Percentiles rank a stretch among this genome's conserved stretches.
Evolutionary conservation across 2,113 vertebrate genomes (phyloP).

Genomic region (Emydura subglobosa): DNA sequence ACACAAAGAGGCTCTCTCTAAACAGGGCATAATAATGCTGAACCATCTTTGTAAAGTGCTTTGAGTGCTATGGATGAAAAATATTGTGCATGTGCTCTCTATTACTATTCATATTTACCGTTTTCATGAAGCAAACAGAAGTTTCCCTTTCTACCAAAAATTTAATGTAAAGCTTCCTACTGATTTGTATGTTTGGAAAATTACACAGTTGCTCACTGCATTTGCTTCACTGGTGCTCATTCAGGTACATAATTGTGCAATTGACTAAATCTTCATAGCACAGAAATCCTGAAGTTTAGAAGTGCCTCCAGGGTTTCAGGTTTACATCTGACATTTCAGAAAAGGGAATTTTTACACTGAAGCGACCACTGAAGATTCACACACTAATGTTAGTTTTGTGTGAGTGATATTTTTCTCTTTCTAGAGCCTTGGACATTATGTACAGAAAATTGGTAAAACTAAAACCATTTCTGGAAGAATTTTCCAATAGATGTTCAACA

Average conservation of each 20-base stretch:
- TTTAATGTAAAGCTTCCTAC: not conserved
- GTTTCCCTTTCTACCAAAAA: conserved; percentile 17
- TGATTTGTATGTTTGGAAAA: conserved; percentile 43
- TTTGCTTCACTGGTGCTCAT: conserved; percentile 21
- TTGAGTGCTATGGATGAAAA: not conserved
- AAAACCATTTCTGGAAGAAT: not conserved
- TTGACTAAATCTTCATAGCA: not conserved
- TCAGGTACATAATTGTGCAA: conserved; percentile 40
- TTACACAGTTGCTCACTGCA: not conserved
- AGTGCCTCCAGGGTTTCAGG: not conserved
- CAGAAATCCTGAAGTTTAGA: conserved; percentile 9
- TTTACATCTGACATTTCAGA: conserved; percentile 38
- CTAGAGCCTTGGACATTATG: not conserved
- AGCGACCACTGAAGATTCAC: not conserved
- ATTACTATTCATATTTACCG: not conserved
- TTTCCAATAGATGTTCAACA: conserved; percentile 39
- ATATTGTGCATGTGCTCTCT: not conserved
- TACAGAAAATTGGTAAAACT: not conserved
- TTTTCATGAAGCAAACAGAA: not conserved
- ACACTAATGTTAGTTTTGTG: not conserved
- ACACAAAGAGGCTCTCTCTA: no score
- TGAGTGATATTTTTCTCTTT: not conserved
- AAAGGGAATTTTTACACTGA: not conserved
- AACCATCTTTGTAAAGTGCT: not conserved
- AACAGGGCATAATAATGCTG: not conserved